Evolutionary conservation across 2,888 invertebrate genomes (phyloP).

Genomic region (Anthrax anthrax): DNA sequence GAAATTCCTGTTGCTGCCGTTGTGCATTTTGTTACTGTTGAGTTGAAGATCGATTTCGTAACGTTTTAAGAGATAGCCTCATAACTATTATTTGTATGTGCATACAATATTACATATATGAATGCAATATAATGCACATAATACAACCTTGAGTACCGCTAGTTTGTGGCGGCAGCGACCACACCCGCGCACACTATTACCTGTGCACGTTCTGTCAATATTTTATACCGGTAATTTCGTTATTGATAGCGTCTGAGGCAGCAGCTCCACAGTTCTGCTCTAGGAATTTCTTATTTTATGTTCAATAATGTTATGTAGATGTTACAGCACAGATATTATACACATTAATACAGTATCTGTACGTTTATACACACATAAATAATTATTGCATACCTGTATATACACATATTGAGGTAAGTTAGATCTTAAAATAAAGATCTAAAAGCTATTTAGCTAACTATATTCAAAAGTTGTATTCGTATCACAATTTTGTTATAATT

Average conservation of each 20-base stretch:
- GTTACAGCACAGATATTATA: too few relatives aligned
- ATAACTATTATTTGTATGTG: conserved; percentile 9
- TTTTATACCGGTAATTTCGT: background rate
- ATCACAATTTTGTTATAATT: too few relatives aligned
- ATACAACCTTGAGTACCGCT: conserved; percentile 33
- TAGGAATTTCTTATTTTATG: too few relatives aligned
- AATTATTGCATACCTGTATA: too few relatives aligned
- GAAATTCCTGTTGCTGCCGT: conserved; percentile 15
- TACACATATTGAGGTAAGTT: too few relatives aligned
- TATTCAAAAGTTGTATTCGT: too few relatives aligned
- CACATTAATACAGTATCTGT: too few relatives aligned
- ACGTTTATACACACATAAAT: too few relatives aligned
- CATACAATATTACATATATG: background rate
- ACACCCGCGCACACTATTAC: conserved; percentile 37
- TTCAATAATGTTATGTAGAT: too few relatives aligned
- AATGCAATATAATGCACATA: conserved; percentile 5
- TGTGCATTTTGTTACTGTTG: background rate
- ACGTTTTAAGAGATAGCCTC: conserved; percentile 12
- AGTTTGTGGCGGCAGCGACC: conserved; percentile 24
- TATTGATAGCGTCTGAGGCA: background rate
- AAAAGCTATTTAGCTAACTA: background rate
- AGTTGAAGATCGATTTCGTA: conserved; percentile 18
- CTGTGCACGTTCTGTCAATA: conserved; percentile 3
- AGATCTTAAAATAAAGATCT: background rate
- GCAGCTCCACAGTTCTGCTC: background rate